Base-by-base conservation (phyloP, 2,888 invertebrate species). In the Leptinotarsa juncta region DNA sequence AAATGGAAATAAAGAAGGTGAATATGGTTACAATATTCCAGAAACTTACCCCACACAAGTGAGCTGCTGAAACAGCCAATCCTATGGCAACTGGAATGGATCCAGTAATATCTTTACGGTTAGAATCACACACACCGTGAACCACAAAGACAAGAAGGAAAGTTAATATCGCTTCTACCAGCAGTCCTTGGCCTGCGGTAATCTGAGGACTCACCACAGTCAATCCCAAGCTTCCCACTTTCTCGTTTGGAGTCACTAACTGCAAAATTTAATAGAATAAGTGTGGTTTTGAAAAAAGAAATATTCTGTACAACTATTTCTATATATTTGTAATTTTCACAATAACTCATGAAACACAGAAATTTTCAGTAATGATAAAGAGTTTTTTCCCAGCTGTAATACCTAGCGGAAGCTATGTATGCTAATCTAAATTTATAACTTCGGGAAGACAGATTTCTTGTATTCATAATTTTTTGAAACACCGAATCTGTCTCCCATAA, bases 91-190 rank as follows among this genome's bases (percentile, higher is more conserved):
- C 83, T 0, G 92, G 91, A 15, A 91, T 91, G 73, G 92, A 92
- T 65, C 92, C 93, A 82, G 89, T 90, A 68, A 91, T 88, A 83
- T 93, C 92, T 16, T 87, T 89, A 66, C 93, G 87, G 77, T 90
- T 89, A 4, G 90, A 88, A 83, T 94, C 93, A 65, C 91, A 90
- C 1, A 92, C 91, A 0, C 90, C 90, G 80, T 92, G 92, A 15
- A 93, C 91, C 7, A 92, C 91, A 71, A 93, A 89, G 1, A 93
- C 90, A 70, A 93, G 86, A 0, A 93, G 86, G 82, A 93, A 92
- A 1, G 97, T 96, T 81, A 96, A 93, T 84, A 97, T 88, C 0
- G 93, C 93, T 86, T 97, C 97, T 74, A 97, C 91, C 65, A 96
- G 89, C 76, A 97, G 90, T n/a, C 91, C 94, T 89, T 97, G 96